phyloP scores from a whole-genome alignment of 2,888 invertebrate species.

The Ectemnius cavifrons region DNA sequence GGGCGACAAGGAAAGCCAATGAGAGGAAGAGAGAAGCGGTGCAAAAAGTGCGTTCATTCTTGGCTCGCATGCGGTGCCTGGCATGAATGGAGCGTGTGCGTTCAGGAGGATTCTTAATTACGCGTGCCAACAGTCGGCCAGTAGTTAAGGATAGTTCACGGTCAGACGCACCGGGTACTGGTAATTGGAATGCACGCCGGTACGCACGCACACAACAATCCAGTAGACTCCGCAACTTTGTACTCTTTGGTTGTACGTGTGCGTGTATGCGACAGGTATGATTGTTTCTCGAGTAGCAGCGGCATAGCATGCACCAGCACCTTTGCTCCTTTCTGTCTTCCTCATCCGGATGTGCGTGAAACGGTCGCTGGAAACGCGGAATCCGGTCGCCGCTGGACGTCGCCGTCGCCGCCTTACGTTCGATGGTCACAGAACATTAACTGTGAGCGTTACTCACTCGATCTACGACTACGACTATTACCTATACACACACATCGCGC shows the following conservation, averaged over 20 bases:
- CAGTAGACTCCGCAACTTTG: too few species aligned
- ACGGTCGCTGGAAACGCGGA: slow-evolving; percentile 49
- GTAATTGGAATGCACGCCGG: slow-evolving; percentile 51
- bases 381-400: slow-evolving; percentile 44
- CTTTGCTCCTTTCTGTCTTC: slow-evolving; percentile 38
- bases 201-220: slow-evolving; percentile 20
- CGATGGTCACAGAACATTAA: slow-evolving; percentile 51
- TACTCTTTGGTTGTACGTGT: too few species aligned
- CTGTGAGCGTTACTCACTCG: slow-evolving; percentile 39
- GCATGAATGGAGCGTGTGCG: slow-evolving; percentile 25
- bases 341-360: slow-evolving; percentile 47
- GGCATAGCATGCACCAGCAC: slow-evolving; percentile 16
- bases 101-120: slow-evolving; percentile 27
- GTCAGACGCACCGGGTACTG: slow-evolving; percentile 13
- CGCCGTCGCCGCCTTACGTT: slow-evolving; percentile 36
- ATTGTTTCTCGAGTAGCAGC: slow-evolving; percentile 34
- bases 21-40: neutral
- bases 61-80: neutral
- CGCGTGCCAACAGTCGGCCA: slow-evolving; percentile 6
- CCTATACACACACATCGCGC: too few species aligned
- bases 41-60: slow-evolving; percentile 9
- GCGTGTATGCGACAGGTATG: too few species aligned
- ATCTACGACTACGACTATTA: slow-evolving; percentile 1
- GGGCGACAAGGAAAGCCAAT: neutral
- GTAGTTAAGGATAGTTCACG: slow-evolving; percentile 36